Base-by-base conservation (phyloP, 2,888 invertebrate genomes). In the Synanthedon myopaeformis region DNA sequence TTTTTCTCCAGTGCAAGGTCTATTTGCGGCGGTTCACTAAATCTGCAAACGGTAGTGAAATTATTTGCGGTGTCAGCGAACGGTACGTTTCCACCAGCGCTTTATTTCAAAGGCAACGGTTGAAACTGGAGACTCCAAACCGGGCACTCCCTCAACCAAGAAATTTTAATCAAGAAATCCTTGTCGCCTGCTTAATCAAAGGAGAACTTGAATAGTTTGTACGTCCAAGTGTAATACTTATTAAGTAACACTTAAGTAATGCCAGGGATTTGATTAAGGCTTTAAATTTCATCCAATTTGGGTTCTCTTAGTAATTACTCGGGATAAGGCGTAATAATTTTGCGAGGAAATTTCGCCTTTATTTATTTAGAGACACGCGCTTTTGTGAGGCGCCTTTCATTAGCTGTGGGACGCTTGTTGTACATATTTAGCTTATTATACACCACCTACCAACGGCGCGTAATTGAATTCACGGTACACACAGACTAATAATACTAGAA, bases 81-180 rank as follows among this genome's bases (percentile, higher is more conserved):
- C 13, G 42, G 12, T 42, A 42, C 42, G 42, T 42, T 42, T 42
- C 42, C 42, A n/a, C n/a, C 45, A 14, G 35, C 35, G 35, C 35
- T 45, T 45, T 14, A 69, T 77, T 72, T 76, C 74, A 72, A 76
- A 75, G 70, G 64, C 64, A 17, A 64, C 61, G 53, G 61, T 58
- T 60, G 65, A 62, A 66, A 66, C 65, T 63, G 58, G 52, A 66
- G 61, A 63, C 63, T 56, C 62, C 57, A 55, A 54, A 57, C 66
- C 60, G n/a, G n/a, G n/a, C 68, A 63, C 60, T 68, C 55, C 67
- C 66, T 62, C 63, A 60, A 63, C 67, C 67, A 60, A 61, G 65
- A 70, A 67, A 76, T 78, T 79, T 79, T 79, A 79, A 80, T 79
- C 78, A 78, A 74, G 76, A 70, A 72, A 77, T 76, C 74, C 73